Base-by-base conservation (phyloP, 1,140 invertebrate species). In the Plectrocnemia conspersa region DNA sequence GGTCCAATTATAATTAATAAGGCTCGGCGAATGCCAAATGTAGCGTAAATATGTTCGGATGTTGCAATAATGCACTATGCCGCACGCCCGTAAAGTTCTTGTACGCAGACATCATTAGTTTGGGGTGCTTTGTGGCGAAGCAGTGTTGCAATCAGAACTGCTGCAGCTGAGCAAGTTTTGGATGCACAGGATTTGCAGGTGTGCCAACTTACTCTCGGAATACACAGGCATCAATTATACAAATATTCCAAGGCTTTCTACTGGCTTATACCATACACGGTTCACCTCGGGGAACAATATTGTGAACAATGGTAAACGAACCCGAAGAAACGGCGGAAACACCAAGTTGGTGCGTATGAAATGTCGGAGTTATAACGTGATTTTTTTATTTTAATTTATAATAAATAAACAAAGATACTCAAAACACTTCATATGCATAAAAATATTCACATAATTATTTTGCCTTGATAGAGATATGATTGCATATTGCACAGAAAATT, bases 51-150 rank as follows among this genome's bases (percentile, higher is more conserved):
- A n/a, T n/a, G n/a, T n/a, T n/a, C n/a, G n/a, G n/a, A n/a, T n/a
- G n/a, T n/a, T n/a, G n/a, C n/a, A n/a, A n/a, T n/a, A n/a, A n/a
- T n/a, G n/a, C n/a, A n/a, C n/a, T n/a, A n/a, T n/a, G n/a, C n/a
- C n/a, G n/a, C n/a, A n/a, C n/a, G n/a, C n/a, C n/a, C n/a, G n/a
- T n/a, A n/a, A n/a, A n/a, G n/a, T n/a, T 42, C 40, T 9, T 7
- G 40, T 27, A n/a, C 16, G 24, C 11, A 24, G 46, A 35, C 18
- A 35, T 33, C 32, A 48, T 48, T 48, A 35, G 46, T 48, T 45
- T 45, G 18, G 22, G 42, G 19, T 24, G 18, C 42, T 45, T 48
- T 36, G 46, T 22, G 32, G 46, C 11, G 18, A 4, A 7, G 13
- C 5, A 9, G 5, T 10, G 6, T 19, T 9, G 32, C 46, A 48